Conservation (phyloP, 2,113 vertebrate genomes). For the Calidris pugnax region DNA sequence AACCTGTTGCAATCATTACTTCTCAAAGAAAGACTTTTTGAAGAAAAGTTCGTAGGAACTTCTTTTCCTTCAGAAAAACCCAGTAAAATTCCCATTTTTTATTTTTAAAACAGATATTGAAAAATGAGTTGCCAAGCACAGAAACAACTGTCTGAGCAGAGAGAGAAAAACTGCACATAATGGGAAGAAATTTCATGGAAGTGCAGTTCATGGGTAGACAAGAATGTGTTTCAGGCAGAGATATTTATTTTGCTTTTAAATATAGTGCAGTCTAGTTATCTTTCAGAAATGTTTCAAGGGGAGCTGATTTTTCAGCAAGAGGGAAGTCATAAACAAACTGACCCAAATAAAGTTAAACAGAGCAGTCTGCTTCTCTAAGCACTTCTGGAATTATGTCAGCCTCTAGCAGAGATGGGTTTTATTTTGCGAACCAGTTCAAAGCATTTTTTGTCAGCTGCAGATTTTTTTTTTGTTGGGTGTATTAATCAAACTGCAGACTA, state of each 20-base stretch:
- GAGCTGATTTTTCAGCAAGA: not conserved
- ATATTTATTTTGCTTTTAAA: not conserved
- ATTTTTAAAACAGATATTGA: not conserved
- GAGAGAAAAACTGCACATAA: not conserved
- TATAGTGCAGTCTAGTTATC: not conserved
- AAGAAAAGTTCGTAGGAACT: not conserved
- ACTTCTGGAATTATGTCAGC: not conserved
- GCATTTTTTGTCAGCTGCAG: not conserved
- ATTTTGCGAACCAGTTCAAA: not conserved
- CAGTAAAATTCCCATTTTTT: not conserved
- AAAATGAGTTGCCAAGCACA: not conserved
- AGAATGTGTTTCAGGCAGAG: not conserved
- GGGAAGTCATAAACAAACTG: not conserved
- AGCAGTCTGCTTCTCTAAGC: not conserved
- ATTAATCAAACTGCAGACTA: not conserved
- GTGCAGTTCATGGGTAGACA: not conserved
- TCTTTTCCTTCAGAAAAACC: not conserved
- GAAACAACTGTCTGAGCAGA: not conserved
- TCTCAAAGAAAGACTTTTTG: not conserved
- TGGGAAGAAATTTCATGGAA: not conserved
- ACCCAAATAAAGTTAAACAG: not conserved
- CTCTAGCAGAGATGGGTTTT: not conserved
- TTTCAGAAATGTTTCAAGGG: not conserved
- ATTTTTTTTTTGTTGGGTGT: not conserved
- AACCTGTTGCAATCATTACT: not conserved